phyloP scores from a whole-genome alignment of 2,113 vertebrate species.

The Canis aureus region DNA sequence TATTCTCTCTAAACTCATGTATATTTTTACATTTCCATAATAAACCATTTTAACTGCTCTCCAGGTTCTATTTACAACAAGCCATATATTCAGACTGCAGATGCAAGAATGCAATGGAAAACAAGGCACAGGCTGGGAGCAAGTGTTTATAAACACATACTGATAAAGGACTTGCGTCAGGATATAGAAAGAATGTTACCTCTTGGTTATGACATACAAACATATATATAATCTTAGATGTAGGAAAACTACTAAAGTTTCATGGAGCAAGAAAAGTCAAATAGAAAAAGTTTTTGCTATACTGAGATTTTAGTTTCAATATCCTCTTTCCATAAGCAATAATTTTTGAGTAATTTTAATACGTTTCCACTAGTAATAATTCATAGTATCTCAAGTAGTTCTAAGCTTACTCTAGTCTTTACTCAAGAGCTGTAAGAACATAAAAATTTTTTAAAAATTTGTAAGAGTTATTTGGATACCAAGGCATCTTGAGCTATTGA shows the following conservation, averaged over 20 bases:
- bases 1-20: not conserved
- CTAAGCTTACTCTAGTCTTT: not conserved
- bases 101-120: constrained; percentile 14
- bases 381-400: not conserved
- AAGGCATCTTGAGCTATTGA: not conserved
- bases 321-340: not conserved
- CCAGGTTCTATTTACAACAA: not conserved
- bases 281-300: not conserved
- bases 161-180: not conserved
- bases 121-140: not conserved
- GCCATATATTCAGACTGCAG: not conserved
- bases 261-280: not conserved
- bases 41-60: not conserved
- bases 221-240: not conserved
- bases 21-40: constrained; percentile 22
- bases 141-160: not conserved
- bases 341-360: not conserved
- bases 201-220: not conserved
- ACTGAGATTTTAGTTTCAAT: not conserved
- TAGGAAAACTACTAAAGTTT: not conserved
- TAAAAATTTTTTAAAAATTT: not conserved
- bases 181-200: not conserved
- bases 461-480: not conserved
- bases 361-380: not conserved
- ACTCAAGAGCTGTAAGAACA: not conserved